Percentiles rank a stretch among this genome's conserved stretches.
These are phyloP conservation scores for Porites lobata DNA, from an alignment of 92 coral and sea anemone genomes.

Conservation along the genomic window DNA sequence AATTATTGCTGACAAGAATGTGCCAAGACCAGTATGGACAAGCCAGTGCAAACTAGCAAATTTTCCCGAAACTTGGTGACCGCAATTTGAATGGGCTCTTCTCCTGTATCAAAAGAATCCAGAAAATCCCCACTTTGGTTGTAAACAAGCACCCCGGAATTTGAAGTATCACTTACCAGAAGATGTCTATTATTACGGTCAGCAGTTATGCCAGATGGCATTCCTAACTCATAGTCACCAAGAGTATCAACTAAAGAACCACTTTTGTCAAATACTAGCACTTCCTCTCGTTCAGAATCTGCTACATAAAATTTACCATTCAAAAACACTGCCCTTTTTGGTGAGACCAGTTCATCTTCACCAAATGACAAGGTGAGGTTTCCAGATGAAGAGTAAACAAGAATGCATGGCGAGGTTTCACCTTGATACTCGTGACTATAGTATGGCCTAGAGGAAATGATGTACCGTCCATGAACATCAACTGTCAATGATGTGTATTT, in stretches of 20 bases:
- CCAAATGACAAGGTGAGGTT: conserved; percentile 33
- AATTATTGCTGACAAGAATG: too few relatives aligned
- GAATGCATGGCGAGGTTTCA: conserved; percentile 15
- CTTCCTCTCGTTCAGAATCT: not conserved
- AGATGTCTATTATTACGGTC: conserved; percentile 19
- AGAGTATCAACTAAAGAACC: conserved; percentile 23
- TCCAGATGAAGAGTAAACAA: conserved; percentile 27
- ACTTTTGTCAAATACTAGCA: conserved; percentile 38
- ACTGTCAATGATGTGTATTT: conserved; percentile 45
- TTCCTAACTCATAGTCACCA: not conserved
- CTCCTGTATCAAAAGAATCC: not conserved
- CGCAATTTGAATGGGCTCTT: conserved; percentile 24
- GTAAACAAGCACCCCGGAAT: not conserved
- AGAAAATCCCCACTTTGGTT: conserved; percentile 23
- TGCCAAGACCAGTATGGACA: too few relatives aligned
- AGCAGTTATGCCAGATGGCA: conserved; percentile 30
- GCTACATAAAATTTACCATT: conserved; percentile 47
- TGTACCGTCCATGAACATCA: conserved; percentile 48
- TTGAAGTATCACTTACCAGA: conserved; percentile 16
- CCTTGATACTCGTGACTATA: not conserved
- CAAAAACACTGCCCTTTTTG: conserved; percentile 36
- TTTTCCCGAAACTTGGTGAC: conserved; percentile 31
- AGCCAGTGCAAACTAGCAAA: conserved; percentile 15
- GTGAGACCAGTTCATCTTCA: not conserved
- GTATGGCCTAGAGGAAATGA: conserved; percentile 20